These are phyloP conservation scores for Montipora efflorescens DNA, from an alignment of 64 coral and sea anemone genomes.

Conservation along the genomic window DNA sequence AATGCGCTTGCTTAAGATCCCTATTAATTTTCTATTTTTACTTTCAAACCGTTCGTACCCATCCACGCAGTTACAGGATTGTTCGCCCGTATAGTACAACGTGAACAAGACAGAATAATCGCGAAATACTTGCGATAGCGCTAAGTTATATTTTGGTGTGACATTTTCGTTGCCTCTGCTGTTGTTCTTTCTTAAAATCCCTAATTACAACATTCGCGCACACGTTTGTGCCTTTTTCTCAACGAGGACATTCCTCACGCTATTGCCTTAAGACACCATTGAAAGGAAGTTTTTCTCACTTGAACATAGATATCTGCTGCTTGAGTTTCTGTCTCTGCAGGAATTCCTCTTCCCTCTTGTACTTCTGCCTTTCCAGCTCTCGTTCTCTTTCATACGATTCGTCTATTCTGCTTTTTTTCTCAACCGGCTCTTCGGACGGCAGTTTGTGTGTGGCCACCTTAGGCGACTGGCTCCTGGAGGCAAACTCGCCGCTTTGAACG, in stretches of 20 bases:
- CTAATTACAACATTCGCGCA: neutral
- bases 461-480: neutral
- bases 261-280: neutral
- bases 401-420: constrained; percentile 52
- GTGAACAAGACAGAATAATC: too few species aligned
- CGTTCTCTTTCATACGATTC: constrained; percentile 36
- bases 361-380: constrained; percentile 49
- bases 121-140: too few species aligned
- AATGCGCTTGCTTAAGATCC: too few species aligned
- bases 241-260: neutral
- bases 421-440: constrained; percentile 38
- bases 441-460: neutral
- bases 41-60: too few species aligned
- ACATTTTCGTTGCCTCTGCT: too few species aligned
- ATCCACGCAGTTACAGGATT: too few species aligned
- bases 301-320: constrained; percentile 52
- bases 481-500: neutral
- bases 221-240: neutral
- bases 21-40: too few species aligned
- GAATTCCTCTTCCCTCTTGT: constrained; percentile 61
- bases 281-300: constrained; percentile 37
- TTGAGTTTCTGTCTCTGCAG: constrained; percentile 40
- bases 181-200: too few species aligned
- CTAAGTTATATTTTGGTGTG: too few species aligned
- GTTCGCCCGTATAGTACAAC: too few species aligned